Evolutionary conservation across 2,888 invertebrate genomes (phyloP), one percentile per base, ranked within the genome.

Genomic region (Drosophila leonis): DNA sequence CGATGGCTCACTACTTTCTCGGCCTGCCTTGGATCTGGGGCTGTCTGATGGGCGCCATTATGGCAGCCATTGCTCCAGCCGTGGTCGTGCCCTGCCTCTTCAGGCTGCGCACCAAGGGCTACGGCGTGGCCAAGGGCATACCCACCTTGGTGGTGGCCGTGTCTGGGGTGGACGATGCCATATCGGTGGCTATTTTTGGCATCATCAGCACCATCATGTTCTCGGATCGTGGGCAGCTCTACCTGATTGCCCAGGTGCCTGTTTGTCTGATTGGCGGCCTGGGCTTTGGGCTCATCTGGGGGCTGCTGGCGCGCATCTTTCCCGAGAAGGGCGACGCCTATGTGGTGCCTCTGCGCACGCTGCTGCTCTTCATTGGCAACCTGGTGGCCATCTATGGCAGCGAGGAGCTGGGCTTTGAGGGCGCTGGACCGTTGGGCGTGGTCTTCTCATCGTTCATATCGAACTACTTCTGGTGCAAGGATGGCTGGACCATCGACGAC

Each of bases 101-200:
- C 92, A 94, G 96, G 44, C 94, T 99, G 13, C 95, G 98, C 13
- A 95, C 95, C 64, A 96, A 96, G 92, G 98, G 97, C 4, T 98
- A 98, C 90, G 99, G 99, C 0, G 96, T 98, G 2, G 96, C 97
- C 44, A 98, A 98, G 94, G 99, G 99, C 20, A 98, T 99, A 60
- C 98, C 99, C 0, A 99, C 99, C 0, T 94, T 99, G 55, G 97
- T 99, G 64, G 97, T 99, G 56, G 99, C 99, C 0, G 97, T 98
- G 0, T 96, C 98, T 9, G 98, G 98, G 52, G 96, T 99, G 56
- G 99, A 99, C 91, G 98, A 99, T 93, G 98, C 99, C 0, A 94
- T 97, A 27, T 98, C 98, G 27, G 99, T 99, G 44, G 98, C 98
- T 33, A 95, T 97, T 46, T 99, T 98, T 91, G 98, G 98, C 54